A percentile compares a stretch with the other conserved stretches of the same genome.
Conservation (phyloP, 37 sponge, comb jelly and placozoan species). For the Ianthella basta region DNA sequence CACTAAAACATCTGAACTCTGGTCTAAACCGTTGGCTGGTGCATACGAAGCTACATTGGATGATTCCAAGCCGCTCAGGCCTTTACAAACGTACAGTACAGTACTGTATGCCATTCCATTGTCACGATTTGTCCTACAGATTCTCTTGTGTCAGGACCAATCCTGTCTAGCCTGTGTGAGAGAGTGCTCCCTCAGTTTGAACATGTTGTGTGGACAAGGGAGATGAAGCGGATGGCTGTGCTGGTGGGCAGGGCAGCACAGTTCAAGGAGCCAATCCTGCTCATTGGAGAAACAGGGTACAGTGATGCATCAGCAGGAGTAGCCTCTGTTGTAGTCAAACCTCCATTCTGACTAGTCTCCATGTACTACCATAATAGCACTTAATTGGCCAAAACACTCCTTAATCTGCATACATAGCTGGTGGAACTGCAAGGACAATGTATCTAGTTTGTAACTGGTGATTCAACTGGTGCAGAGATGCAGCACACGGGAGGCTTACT, state of each 20-base stretch:
- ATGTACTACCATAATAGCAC: neutral
- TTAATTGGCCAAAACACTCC: neutral
- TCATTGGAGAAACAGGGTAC: conserved; percentile 98
- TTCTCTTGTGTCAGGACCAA: neutral
- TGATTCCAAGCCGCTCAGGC: too few relatives aligned
- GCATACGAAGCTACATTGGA: too few relatives aligned
- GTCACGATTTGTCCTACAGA: neutral
- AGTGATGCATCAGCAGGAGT: conserved; percentile 7
- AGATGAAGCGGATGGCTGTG: conserved; percentile 75
- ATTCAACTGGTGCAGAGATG: too few relatives aligned
- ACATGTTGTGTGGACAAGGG: conserved; percentile 84
- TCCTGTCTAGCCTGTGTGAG: neutral
- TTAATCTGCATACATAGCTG: too few relatives aligned
- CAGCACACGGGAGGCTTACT: too few relatives aligned
- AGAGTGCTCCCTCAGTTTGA: conserved; percentile 16
- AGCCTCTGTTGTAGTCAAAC: neutral
- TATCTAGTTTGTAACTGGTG: too few relatives aligned
- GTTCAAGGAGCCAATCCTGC: conserved; percentile 91
- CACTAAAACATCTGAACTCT: too few relatives aligned
- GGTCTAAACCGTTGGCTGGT: too few relatives aligned
- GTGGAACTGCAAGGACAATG: too few relatives aligned
- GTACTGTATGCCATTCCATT: too few relatives aligned
- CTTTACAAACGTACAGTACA: too few relatives aligned
- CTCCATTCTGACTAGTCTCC: neutral
- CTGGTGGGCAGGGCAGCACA: conserved; percentile 79